phyloP scores from a whole-genome alignment of 2,113 vertebrate species.

The Aspidoscelis tigris region DNA sequence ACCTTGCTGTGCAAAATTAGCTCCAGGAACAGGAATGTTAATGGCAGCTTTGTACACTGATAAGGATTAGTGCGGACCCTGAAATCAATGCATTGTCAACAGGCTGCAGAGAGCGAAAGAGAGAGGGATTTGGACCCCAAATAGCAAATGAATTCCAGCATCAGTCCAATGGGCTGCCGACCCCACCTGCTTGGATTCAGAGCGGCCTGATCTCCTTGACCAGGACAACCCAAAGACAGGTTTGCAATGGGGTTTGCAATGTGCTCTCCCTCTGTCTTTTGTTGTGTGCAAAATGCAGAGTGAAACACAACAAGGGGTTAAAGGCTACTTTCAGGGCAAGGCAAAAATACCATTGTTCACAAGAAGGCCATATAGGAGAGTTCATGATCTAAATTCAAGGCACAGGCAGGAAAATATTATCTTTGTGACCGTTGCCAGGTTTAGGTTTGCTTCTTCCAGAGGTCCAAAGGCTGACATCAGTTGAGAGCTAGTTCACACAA shows the following conservation, averaged over 20 bases:
- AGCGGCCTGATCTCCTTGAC: not conserved
- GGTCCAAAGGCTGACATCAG: too few relatives aligned
- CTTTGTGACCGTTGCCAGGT: too few relatives aligned
- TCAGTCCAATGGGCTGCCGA: not conserved
- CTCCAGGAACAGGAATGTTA: slow-evolving; percentile 1
- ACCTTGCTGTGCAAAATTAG: slow-evolving; percentile 2
- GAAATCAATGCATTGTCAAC: not conserved
- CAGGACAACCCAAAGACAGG: not conserved
- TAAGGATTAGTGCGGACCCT: not conserved
- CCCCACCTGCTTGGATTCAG: not conserved
- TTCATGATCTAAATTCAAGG: too few relatives aligned
- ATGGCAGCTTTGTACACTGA: not conserved
- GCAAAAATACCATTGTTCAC: not conserved
- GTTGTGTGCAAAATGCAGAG: not conserved
- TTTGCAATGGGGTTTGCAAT: too few relatives aligned
- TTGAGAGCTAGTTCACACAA: too few relatives aligned
- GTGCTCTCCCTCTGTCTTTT: not conserved
- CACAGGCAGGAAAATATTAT: too few relatives aligned
- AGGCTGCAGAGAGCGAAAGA: slow-evolving; percentile 13
- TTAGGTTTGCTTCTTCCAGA: too few relatives aligned
- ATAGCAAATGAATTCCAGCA: not conserved
- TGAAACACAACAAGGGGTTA: not conserved
- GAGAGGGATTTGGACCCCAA: not conserved
- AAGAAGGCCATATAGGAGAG: too few relatives aligned
- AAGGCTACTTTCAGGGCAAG: not conserved